Percentiles rank a stretch among this genome's conserved stretches.
Evolutionary conservation across 2,888 invertebrate species (phyloP).

Genomic region (Diaprepes abbreviatus): DNA sequence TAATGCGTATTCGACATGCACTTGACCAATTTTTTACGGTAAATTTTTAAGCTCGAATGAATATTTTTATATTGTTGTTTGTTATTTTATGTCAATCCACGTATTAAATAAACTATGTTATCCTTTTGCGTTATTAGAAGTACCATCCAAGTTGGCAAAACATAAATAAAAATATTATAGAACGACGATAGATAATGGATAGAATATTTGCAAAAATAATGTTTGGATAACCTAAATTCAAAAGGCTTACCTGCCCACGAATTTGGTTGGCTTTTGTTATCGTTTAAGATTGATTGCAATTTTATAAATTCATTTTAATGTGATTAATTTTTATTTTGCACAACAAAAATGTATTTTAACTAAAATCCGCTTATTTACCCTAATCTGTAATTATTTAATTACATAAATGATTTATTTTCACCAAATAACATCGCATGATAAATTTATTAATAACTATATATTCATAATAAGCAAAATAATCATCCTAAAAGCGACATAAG

Average conservation of each 20-base stretch:
- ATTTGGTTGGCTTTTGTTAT: background rate
- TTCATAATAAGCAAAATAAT: constrained; percentile 19
- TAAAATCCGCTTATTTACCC: background rate
- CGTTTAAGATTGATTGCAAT: background rate
- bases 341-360: background rate
- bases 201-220: background rate
- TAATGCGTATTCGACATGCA: too few relatives aligned
- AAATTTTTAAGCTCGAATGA: too few relatives aligned
- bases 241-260: background rate
- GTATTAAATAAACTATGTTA: too few relatives aligned
- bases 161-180: background rate
- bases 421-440: background rate
- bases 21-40: too few relatives aligned
- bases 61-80: too few relatives aligned
- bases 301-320: background rate
- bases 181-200: background rate
- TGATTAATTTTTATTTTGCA: background rate
- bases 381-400: constrained; percentile 2
- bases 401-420: constrained; percentile 1
- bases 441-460: constrained; percentile 9
- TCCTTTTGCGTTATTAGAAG: too few relatives aligned
- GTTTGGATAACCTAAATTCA: background rate
- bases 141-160: too few relatives aligned
- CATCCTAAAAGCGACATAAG: constrained; percentile 33
- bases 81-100: too few relatives aligned